phyloP scores from a whole-genome alignment of 2,113 vertebrate genomes.

The Ellobius talpinus region DNA sequence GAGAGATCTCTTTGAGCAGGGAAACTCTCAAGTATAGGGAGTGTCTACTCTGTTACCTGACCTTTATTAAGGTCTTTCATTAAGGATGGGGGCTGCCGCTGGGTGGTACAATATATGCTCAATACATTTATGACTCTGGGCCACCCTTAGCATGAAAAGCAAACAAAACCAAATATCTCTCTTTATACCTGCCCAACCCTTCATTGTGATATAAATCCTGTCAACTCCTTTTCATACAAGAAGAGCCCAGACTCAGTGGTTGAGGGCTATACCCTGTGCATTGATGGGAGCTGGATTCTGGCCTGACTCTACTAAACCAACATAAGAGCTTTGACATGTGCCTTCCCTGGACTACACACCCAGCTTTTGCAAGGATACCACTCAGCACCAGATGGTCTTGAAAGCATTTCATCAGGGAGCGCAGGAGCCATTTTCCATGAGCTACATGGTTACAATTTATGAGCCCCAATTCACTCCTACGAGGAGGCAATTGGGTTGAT shows the following conservation, averaged over 20 bases:
- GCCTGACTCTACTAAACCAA: background rate
- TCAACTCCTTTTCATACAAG: background rate
- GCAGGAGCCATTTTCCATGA: constrained; percentile 22
- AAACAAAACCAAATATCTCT: background rate
- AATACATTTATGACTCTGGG: background rate
- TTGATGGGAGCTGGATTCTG: background rate
- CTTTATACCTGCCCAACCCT: background rate
- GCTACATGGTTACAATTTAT: constrained; percentile 64
- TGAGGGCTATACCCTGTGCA: background rate
- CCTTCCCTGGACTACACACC: background rate
- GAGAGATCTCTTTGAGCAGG: background rate
- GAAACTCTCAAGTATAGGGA: background rate
- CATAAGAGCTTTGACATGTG: background rate
- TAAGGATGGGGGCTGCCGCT: background rate
- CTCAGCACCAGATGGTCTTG: background rate
- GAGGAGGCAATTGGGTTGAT: constrained; percentile 73
- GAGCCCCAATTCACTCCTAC: constrained; percentile 45
- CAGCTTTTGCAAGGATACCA: background rate
- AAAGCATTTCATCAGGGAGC: background rate
- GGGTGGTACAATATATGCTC: background rate
- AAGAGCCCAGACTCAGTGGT: background rate
- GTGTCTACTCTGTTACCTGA: background rate
- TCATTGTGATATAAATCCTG: background rate
- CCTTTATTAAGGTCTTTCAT: background rate
- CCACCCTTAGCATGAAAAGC: background rate